These are phyloP conservation scores for Rhamnusium bicolor DNA, from an alignment of 2,888 invertebrate genomes.

Conservation along the genomic window DNA sequence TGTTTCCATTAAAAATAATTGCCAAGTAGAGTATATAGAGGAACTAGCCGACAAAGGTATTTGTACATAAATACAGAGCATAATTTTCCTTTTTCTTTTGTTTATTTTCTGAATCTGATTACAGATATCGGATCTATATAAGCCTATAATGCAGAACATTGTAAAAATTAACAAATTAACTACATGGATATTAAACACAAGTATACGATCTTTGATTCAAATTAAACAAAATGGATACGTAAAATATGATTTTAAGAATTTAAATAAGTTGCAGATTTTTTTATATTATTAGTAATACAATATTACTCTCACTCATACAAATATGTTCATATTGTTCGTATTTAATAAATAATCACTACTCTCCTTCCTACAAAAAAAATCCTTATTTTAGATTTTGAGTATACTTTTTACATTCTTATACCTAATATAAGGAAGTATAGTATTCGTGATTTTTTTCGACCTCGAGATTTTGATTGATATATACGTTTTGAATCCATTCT, in stretches of 20 bases:
- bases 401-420: too few relatives aligned
- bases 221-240: not conserved
- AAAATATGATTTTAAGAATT: not conserved
- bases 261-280: too few relatives aligned
- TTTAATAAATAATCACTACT: too few relatives aligned
- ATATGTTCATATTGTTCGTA: too few relatives aligned
- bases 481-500: too few relatives aligned
- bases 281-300: too few relatives aligned
- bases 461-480: too few relatives aligned
- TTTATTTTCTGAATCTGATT: constrained; percentile 17
- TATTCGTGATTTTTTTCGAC: too few relatives aligned
- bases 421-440: too few relatives aligned
- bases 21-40: constrained; percentile 15
- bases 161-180: constrained; percentile 14
- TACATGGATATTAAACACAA: not conserved
- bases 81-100: not conserved
- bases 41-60: constrained; percentile 24
- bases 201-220: not conserved
- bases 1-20: constrained; percentile 33
- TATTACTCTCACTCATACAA: too few relatives aligned
- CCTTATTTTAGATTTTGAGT: too few relatives aligned
- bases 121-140: constrained; percentile 16
- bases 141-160: not conserved
- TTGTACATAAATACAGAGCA: constrained; percentile 17
- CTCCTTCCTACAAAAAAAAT: too few relatives aligned